A percentile compares a stretch with the other conserved stretches of the same genome.
phyloP scores from a whole-genome alignment of 53 echinoderm and acorn worm species.

The Henricia sp. region DNA sequence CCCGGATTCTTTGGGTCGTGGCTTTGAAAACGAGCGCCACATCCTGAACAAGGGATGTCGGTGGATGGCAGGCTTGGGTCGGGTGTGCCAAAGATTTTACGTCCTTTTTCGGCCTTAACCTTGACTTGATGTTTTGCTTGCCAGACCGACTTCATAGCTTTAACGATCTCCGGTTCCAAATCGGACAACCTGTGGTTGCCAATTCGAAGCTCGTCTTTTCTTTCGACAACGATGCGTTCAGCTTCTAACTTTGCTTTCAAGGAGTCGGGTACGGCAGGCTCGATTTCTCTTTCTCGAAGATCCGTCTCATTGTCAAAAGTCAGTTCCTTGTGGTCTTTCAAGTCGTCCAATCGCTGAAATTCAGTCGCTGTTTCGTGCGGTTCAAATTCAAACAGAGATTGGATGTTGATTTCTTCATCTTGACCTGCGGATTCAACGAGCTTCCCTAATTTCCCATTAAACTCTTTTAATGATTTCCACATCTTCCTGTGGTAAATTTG shows the following conservation, averaged over 20 bases:
- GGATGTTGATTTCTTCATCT: background rate
- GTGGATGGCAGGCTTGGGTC: constrained; percentile 71
- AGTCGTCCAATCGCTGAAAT: constrained; percentile 43
- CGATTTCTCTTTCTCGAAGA: background rate
- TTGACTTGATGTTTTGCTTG: constrained; percentile 26
- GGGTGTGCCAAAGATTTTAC: constrained; percentile 67
- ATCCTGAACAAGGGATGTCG: constrained; percentile 80
- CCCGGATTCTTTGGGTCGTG: constrained; percentile 71
- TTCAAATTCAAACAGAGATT: constrained; percentile 60
- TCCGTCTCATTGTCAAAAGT: constrained; percentile 15
- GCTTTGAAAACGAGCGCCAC: constrained; percentile 88
- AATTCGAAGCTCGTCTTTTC: constrained; percentile 52
- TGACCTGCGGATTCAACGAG: constrained; percentile 18
- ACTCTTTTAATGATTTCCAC: constrained; percentile 29
- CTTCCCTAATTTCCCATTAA: constrained; percentile 37
- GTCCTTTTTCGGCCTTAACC: constrained; percentile 13
- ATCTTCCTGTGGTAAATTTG: constrained; percentile 1
- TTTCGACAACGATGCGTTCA: constrained; percentile 42
- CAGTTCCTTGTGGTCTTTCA: constrained; percentile 30
- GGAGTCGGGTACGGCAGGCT: background rate
- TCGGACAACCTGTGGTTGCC: constrained; percentile 46
- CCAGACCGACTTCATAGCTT: constrained; percentile 61
- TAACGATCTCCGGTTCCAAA: constrained; percentile 70
- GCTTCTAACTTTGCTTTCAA: constrained; percentile 61
- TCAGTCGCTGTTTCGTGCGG: constrained; percentile 63